Evolutionary conservation across 2,113 vertebrate species (phyloP), one percentile per base, ranked within the genome.

Genomic region (Gasterosteus aculeatus): DNA sequence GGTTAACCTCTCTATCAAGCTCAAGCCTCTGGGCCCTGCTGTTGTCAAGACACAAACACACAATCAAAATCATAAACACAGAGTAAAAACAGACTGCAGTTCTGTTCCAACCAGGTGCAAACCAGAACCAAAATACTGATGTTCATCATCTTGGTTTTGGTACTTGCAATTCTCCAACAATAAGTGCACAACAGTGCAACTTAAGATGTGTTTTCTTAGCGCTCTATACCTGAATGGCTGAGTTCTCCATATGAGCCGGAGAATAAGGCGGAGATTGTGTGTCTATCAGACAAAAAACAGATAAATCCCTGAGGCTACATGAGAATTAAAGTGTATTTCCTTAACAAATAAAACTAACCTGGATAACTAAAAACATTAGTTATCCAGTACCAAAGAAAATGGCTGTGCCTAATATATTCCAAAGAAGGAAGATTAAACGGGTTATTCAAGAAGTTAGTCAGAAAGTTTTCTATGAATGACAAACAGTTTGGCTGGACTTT

Each of bases 381-480:
- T 18, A 69, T 75, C 67, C 69, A 66, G 49, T 72, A 81, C 89
- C 90, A 92, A 83, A 87, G 69, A 84, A 86, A 91, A 77, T 80
- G 71, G 81, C 84, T 82, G 51, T 72, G 68, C 81, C 82, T 75
- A 88, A 88, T 88, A 82, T 74, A 77, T 64, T 51, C 68, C 63
- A 33, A 7, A 63, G 56, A 86, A 77, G 83, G 5, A 86, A 77
- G 83, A 80, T 84, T 78, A 88, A 87, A 77, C 58, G 75, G 79
- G 47, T 56, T 10, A 75, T 83, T 61, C 77, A 76, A 80, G 64
- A 84, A 81, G 41, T 81, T 56, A 54, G 81, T 84, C 57, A 19
- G 82, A 86, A 62, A 86, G 81, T 75, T 89, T 85, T 87, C 63
- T 85, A 61, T 91, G 89, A 92, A 91, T 89, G 87, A 89, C 79